Conservation (phyloP, 2,797 vertebrate genomes). For the Eulemur mongoz region DNA sequence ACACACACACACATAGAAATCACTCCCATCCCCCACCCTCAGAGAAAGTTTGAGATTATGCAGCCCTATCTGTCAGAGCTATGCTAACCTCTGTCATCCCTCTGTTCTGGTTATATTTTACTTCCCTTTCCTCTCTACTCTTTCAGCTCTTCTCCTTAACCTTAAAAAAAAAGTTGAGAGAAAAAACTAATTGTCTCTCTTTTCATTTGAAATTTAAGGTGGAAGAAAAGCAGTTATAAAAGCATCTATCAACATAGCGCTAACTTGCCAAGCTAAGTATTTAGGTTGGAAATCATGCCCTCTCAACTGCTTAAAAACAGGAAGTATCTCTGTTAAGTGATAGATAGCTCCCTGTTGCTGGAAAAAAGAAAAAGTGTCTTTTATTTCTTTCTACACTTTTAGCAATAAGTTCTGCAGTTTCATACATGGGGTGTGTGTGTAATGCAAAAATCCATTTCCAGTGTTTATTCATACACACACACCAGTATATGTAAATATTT, state of each 20-base stretch:
- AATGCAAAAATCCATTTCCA: constrained; percentile 6
- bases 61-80: constrained; percentile 81
- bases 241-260: constrained; percentile 88
- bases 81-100: constrained; percentile 79
- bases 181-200: constrained; percentile 41
- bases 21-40: constrained; percentile 45
- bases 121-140: constrained; percentile 56
- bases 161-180: neutral
- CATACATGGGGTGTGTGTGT: neutral
- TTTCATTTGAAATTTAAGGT: constrained; percentile 88
- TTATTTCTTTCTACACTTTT: constrained; percentile 78
- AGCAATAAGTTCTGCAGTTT: constrained; percentile 86
- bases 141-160: neutral
- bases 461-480: neutral
- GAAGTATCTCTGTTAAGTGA: constrained; percentile 94
- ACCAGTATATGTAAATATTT: neutral
- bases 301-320: constrained; percentile 93
- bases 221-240: constrained; percentile 88
- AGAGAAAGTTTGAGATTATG: constrained; percentile 79
- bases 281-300: constrained; percentile 90
- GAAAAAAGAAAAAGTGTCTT: constrained; percentile 78
- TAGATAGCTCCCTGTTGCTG: constrained; percentile 89
- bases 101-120: constrained; percentile 81
- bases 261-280: constrained; percentile 91
- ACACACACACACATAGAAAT: neutral